Evolutionary conservation across 2,797 vertebrate species (phyloP).

Genomic region (Myotis myotis): DNA sequence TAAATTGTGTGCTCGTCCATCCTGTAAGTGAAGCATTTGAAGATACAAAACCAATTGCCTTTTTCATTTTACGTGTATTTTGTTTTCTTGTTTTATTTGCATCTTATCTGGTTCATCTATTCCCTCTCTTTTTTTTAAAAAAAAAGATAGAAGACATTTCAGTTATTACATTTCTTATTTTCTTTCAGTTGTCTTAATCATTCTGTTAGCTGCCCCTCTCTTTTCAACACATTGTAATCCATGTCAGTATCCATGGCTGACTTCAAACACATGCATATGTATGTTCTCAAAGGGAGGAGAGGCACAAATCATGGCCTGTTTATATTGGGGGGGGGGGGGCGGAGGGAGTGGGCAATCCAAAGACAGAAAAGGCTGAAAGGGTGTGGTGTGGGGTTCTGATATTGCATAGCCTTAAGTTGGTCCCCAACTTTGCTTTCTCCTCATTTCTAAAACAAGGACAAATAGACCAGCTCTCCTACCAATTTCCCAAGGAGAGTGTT

Average conservation of each 20-base stretch:
- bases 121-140: background rate
- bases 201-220: constrained; percentile 67
- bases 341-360: background rate
- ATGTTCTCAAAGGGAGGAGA: constrained; percentile 35
- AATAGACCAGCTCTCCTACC: background rate
- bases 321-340: background rate
- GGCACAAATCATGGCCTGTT: background rate
- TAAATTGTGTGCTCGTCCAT: constrained; percentile 67
- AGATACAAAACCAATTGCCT: constrained; percentile 73
- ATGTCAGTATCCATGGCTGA: constrained; percentile 63
- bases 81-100: constrained; percentile 75
- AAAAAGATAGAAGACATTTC: constrained; percentile 67
- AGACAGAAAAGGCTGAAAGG: background rate
- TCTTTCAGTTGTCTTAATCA: constrained; percentile 80
- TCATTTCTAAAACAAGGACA: constrained; percentile 18
- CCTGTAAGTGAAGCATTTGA: constrained; percentile 73
- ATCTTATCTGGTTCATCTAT: constrained; percentile 71
- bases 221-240: constrained; percentile 71
- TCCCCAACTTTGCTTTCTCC: background rate
- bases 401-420: background rate
- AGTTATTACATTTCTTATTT: constrained; percentile 80
- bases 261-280: constrained; percentile 69
- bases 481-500: background rate
- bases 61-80: constrained; percentile 77
- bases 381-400: background rate